These are phyloP conservation scores for Lepas anatifera DNA, from an alignment of 2,888 invertebrate genomes.

Conservation along the genomic window DNA sequence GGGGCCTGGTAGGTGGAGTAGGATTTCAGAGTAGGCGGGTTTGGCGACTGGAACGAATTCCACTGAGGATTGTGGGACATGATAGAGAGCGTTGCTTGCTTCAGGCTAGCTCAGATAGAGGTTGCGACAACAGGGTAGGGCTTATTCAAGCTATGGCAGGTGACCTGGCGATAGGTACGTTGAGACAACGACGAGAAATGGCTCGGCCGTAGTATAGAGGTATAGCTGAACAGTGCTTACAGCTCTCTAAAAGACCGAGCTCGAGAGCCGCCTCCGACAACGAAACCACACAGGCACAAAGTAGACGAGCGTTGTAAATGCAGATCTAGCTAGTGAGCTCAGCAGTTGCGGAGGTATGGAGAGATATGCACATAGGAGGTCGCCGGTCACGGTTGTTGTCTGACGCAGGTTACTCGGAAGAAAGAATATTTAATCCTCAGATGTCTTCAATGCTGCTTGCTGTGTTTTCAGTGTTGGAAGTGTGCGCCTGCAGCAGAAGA, in stretches of 20 bases:
- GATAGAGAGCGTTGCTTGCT: too few species aligned
- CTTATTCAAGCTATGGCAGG: too few species aligned
- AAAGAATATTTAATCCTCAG: conserved; percentile 1
- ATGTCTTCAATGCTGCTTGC: conserved; percentile 11
- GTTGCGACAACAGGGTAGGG: too few species aligned
- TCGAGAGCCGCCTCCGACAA: neutral
- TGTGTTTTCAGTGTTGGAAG: neutral
- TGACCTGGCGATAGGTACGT: too few species aligned
- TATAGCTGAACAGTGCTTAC: neutral
- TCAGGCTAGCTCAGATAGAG: too few species aligned
- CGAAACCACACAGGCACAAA: neutral
- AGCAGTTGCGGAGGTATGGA: neutral
- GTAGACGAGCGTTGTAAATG: neutral
- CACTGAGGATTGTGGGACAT: conserved; percentile 14
- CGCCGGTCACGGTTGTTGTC: neutral
- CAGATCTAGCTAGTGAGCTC: neutral
- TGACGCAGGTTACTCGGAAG: neutral
- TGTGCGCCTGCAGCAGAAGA: neutral
- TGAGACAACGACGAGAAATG: too few species aligned
- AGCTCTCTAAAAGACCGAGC: neutral
- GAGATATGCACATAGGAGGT: too few species aligned
- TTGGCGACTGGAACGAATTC: conserved; percentile 9
- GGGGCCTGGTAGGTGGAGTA: neutral
- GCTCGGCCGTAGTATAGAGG: neutral
- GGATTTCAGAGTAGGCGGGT: neutral